Base-by-base conservation (phyloP, 2,113 vertebrate genomes). In the Orycteropus afer region DNA sequence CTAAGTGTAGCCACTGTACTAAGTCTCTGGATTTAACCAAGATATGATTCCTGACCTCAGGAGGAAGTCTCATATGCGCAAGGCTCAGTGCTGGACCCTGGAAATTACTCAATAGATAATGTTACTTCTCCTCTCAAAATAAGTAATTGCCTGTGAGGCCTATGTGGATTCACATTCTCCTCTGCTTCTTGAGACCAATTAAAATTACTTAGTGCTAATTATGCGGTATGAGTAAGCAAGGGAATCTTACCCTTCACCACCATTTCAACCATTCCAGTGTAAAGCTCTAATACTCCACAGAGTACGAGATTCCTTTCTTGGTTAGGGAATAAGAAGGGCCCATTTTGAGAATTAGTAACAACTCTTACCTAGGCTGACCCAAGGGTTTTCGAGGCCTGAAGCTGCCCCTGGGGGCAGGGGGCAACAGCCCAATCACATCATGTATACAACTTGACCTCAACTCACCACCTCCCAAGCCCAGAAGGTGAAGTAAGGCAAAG, bases 161-260 rank as follows among this genome's bases (percentile, higher is more conserved):
- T 84, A 27, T 32, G 18, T 85, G 90, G 69, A 95, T 80, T 91
- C 86, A 67, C 73, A 85, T 67, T 91, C 81, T 93, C 81, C 34
- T 91, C 65, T 57, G 88, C 82, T 97, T 92, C 96, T 86, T 61
- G 94, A 90, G 85, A 85, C 95, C 95, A 97, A 95, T 97, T 97
- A 97, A 95, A 97, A 97, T 95, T 95, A 95, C 83, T 97, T 92
- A 95, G 86, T 93, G 82, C 73, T 96, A 90, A 95, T 97, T 95
- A 97, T 89, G 71, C 22, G 15, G 73, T 42, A 73, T 42, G 78
- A 74, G 34, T 92, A 79, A 97, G 93, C 93, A 80, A 94, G 96
- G 96, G 96, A 91, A 89, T 93, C 91, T 96, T 79, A 42, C 42
- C 67, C 40, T 96, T 81, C 89, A 63, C 87, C 45, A 47, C 32